These are phyloP conservation scores for Xenopus petersii DNA, from an alignment of 2,797 vertebrate species.

Conservation along the genomic window DNA sequence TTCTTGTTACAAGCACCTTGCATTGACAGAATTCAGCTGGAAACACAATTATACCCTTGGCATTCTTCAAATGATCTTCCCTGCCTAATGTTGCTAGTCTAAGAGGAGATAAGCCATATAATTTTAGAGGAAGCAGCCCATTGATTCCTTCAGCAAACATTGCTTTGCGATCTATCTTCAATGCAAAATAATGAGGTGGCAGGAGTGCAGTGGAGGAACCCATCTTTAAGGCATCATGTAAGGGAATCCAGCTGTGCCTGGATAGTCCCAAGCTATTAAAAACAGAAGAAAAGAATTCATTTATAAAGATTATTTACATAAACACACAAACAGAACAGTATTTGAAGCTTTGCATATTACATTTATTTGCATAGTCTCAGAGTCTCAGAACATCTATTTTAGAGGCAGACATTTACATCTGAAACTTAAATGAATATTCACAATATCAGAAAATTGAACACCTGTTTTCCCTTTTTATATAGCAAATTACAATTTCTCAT, in stretches of 20 bases:
- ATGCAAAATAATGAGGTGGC: constrained; percentile 61
- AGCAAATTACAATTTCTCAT: constrained; percentile 45
- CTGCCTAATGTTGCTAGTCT: constrained; percentile 54
- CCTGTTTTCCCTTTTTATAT: constrained; percentile 50
- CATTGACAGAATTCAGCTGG: constrained; percentile 44
- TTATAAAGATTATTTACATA: constrained; percentile 60
- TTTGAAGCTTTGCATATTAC: constrained; percentile 50
- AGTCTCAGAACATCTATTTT: constrained; percentile 56
- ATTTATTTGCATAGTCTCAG: constrained; percentile 55
- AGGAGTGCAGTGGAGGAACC: constrained; percentile 56
- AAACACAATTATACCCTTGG: constrained; percentile 51
- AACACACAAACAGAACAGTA: constrained; percentile 38
- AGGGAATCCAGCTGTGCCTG: constrained; percentile 85
- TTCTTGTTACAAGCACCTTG: constrained; percentile 21
- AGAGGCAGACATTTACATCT: constrained; percentile 55
- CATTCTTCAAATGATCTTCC: constrained; percentile 49
- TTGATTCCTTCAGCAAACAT: constrained; percentile 61
- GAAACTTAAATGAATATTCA: constrained; percentile 55
- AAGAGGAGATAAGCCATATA: constrained; percentile 58
- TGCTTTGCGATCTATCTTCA: constrained; percentile 63
- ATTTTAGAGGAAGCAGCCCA: constrained; percentile 62
- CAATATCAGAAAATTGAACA: constrained; percentile 56
- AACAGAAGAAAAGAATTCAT: constrained; percentile 43
- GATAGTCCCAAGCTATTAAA: constrained; percentile 77
- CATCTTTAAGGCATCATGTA: constrained; percentile 68